phyloP scores from a whole-genome alignment of 1,140 invertebrate species.

The Pogonognathellus flavescens region DNA sequence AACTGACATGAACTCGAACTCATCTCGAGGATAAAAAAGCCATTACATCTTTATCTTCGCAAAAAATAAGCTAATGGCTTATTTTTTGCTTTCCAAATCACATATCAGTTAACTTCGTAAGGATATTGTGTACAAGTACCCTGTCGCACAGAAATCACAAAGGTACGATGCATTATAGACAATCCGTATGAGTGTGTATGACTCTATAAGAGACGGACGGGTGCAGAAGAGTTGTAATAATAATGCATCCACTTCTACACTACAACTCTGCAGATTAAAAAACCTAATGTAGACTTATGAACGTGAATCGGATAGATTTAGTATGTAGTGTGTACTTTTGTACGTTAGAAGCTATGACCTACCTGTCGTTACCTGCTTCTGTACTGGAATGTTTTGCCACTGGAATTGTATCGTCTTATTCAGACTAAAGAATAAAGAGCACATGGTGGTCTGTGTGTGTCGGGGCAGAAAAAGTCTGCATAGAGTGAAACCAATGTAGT shows the following conservation, averaged over 20 bases:
- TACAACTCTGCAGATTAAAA: too few relatives aligned
- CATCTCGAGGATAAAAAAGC: conserved; percentile 3
- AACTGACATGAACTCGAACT: conserved; percentile 9
- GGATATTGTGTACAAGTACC: too few relatives aligned
- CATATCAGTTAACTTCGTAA: background rate
- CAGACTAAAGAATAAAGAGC: background rate
- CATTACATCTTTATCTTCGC: conserved; percentile 24
- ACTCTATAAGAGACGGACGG: too few relatives aligned
- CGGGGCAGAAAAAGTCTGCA: background rate
- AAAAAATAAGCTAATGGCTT: conserved; percentile 28
- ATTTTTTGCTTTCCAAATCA: background rate
- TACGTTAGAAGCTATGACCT: background rate
- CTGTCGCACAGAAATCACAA: too few relatives aligned
- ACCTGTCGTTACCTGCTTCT: background rate
- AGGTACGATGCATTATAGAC: too few relatives aligned
- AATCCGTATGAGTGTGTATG: too few relatives aligned
- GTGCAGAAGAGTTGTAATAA: too few relatives aligned
- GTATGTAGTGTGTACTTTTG: too few relatives aligned
- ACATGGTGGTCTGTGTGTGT: background rate
- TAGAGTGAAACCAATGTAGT: background rate
- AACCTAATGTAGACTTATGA: too few relatives aligned
- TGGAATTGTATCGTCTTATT: background rate
- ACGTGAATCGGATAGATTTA: too few relatives aligned
- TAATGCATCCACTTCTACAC: too few relatives aligned
- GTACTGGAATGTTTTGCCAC: background rate